phyloP scores from a whole-genome alignment of 1,140 invertebrate genomes.

The Acromyrmex echinatior region DNA sequence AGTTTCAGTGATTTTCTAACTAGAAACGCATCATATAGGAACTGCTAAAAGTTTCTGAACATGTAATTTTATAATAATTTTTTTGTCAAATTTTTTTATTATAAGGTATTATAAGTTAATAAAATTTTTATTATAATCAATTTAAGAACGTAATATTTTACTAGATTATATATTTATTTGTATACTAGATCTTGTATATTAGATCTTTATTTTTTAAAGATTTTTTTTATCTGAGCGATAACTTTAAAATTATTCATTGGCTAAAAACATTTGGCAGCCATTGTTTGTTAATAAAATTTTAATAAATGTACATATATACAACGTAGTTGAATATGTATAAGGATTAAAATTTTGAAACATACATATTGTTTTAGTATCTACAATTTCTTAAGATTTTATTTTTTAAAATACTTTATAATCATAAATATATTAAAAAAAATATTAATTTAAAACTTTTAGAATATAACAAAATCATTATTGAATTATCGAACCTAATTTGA shows the following conservation, averaged over 20 bases:
- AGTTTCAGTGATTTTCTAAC: not conserved
- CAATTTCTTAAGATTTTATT: not conserved
- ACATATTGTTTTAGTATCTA: not conserved
- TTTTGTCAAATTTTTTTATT: too few relatives aligned
- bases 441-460: not conserved
- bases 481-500: constrained; percentile 25
- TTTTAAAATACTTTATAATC: not conserved
- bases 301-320: not conserved
- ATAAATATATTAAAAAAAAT: constrained; percentile 1
- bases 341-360: not conserved
- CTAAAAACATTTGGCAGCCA: too few relatives aligned
- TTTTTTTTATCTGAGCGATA: too few relatives aligned
- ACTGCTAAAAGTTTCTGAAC: too few relatives aligned
- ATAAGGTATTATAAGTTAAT: too few relatives aligned
- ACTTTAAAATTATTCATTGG: too few relatives aligned
- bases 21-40: not conserved
- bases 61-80: too few relatives aligned
- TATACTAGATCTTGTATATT: too few relatives aligned
- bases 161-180: too few relatives aligned
- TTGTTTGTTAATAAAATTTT: not conserved
- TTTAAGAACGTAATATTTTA: too few relatives aligned
- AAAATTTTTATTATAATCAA: too few relatives aligned
- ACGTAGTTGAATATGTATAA: not conserved
- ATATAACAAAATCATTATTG: not conserved
- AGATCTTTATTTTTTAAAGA: too few relatives aligned